phyloP scores from a whole-genome alignment of 2,113 vertebrate species.

The Camarhynchus parvulus region DNA sequence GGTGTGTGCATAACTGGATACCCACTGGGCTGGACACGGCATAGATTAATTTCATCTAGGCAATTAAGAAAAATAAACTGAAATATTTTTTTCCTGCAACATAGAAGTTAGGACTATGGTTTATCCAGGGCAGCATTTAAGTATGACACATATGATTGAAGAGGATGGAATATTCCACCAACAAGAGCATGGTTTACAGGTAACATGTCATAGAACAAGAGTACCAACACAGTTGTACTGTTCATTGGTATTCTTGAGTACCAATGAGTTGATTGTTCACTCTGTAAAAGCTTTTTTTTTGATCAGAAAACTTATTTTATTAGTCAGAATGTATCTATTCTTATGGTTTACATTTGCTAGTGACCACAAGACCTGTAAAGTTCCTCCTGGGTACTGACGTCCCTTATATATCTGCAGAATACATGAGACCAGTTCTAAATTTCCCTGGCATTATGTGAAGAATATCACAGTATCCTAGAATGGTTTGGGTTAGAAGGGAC shows the following conservation, averaged over 20 bases:
- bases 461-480: neutral
- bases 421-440: neutral
- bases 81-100: neutral
- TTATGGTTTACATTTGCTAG: neutral
- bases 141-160: neutral
- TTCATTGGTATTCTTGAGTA: too few species aligned
- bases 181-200: neutral
- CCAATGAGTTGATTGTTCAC: neutral
- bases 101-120: neutral
- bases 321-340: neutral
- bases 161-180: neutral
- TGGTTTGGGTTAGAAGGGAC: neutral
- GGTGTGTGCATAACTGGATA: neutral
- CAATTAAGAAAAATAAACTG: neutral
- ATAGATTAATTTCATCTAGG: neutral
- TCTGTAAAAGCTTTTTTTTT: neutral
- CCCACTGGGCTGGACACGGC: neutral
- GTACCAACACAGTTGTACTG: neutral
- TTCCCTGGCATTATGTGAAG: neutral
- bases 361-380: neutral
- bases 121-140: neutral
- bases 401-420: neutral
- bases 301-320: neutral
- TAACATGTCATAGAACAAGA: fast-evolving
- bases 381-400: neutral